Base-by-base conservation (phyloP, 1,140 invertebrate genomes). In the Ceratitis capitata region DNA sequence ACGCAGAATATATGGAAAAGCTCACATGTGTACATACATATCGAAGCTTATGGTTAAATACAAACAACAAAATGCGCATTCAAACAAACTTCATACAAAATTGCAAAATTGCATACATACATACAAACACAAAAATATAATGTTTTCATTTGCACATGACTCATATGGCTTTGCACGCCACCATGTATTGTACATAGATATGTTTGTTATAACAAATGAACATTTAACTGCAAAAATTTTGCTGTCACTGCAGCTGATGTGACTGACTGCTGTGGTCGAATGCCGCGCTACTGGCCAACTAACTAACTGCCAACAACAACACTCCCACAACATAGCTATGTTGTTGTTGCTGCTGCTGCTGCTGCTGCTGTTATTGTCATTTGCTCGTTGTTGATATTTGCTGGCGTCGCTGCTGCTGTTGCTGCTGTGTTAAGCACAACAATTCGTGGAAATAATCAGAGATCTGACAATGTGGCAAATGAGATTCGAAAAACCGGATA, bases 401-500 rank as follows among this genome's bases (percentile, higher is more conserved):
- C n/a, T n/a, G n/a, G n/a, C n/a, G n/a, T n/a, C n/a, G 3, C 19
- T 56, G 2, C 10, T 14, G 23, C 2, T 6, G 39, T 10, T n/a
- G 69, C n/a, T 47, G 69, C 32, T 78, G 69, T 78, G 69, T 78
- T 78, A 78, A 78, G 39, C 69, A 78, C 23, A 78, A 78, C 16
- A 78, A 78, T 78, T 78, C 69, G 69, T 78, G 69, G 69, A 78
- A 78, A 78, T 78, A 78, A 78, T 78, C 69, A 78, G 45, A 35
- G 69, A 78, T 78, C 69, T 78, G 69, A 78, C 69, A 78, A 78
- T 78, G 69, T 23, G 69, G 39, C 69, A 78, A 78, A 78, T 78
- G 69, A 45, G 69, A 78, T 78, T 78, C 69, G 69, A 78, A 45
- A 23, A 78, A 47, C 39, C 39, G 35, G 69, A 78, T 78, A 45